Conservation (phyloP, 2,797 vertebrate genomes). For the Dipus sagitta region DNA sequence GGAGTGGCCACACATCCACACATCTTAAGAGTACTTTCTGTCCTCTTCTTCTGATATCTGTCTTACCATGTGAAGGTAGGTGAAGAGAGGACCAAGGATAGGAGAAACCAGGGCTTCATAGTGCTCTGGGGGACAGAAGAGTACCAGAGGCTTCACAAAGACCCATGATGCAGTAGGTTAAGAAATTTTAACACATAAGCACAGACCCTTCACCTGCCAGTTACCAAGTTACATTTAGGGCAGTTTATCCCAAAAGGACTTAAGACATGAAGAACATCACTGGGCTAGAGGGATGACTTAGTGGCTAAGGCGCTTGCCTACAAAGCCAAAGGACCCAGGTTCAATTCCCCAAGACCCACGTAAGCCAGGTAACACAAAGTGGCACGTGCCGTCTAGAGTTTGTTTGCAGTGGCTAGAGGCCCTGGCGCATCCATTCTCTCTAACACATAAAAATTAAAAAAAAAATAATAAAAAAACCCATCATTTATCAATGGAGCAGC, state of each 20-base stretch:
- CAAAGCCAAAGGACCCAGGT: too few species aligned
- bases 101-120: constrained; percentile 94
- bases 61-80: constrained; percentile 95
- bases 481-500: not conserved
- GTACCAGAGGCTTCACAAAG: constrained; percentile 95
- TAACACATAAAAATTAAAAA: too few species aligned
- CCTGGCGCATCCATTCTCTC: too few species aligned
- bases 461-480: too few species aligned
- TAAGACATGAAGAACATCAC: not conserved
- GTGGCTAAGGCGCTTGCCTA: too few species aligned
- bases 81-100: constrained; percentile 94
- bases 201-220: not conserved
- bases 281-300: too few species aligned
- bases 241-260: not conserved
- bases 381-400: too few species aligned
- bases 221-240: too few species aligned
- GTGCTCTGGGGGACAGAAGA: constrained; percentile 95
- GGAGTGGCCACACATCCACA: not conserved
- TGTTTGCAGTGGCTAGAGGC: too few species aligned
- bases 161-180: constrained; percentile 91
- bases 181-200: constrained; percentile 83
- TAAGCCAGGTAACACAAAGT: too few species aligned
- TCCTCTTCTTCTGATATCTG: not conserved
- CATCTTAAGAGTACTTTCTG: not conserved
- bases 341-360: too few species aligned